Percentiles rank a stretch among this genome's conserved stretches.
Conservation (phyloP, 2,113 vertebrate genomes). For the Acanthochromis polyacanthus region DNA sequence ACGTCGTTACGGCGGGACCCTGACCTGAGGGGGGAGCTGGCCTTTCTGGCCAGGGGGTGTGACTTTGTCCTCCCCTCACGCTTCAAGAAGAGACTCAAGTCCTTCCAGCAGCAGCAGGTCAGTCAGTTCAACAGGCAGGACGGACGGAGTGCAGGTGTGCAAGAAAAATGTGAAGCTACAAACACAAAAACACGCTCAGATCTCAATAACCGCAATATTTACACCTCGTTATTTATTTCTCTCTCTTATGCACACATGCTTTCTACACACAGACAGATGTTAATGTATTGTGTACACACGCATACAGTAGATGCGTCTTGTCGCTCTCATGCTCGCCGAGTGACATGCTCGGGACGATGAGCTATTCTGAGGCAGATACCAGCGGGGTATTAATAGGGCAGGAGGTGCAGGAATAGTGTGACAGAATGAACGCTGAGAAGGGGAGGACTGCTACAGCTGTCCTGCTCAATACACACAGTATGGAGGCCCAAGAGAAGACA, state of each 20-base stretch:
- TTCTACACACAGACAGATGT: neutral
- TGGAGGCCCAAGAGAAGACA: constrained; percentile 32
- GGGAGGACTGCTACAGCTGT: constrained; percentile 81
- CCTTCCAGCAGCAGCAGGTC: constrained; percentile 98
- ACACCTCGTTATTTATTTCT: neutral
- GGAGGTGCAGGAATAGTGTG: constrained; percentile 89
- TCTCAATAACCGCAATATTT: neutral
- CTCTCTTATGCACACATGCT: neutral
- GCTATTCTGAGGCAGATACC: constrained; percentile 93
- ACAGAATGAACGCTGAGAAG: constrained; percentile 87
- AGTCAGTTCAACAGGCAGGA: constrained; percentile 70
- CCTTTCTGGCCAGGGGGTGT: constrained; percentile 97
- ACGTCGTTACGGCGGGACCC: constrained; percentile 95
- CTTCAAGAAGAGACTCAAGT: constrained; percentile 98
- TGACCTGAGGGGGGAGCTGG: constrained; percentile 97
- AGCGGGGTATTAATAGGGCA: constrained; percentile 93
- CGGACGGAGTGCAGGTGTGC: neutral
- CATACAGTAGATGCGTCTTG: constrained; percentile 35
- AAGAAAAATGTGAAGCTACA: neutral
- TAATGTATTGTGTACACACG: neutral
- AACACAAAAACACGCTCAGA: neutral
- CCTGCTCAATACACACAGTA: constrained; percentile 73
- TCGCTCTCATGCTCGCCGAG: constrained; percentile 62
- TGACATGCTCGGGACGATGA: constrained; percentile 84
- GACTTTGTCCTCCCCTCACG: constrained; percentile 98